Conservation (phyloP, 2,113 vertebrate species). For the Amia ocellicauda region DNA sequence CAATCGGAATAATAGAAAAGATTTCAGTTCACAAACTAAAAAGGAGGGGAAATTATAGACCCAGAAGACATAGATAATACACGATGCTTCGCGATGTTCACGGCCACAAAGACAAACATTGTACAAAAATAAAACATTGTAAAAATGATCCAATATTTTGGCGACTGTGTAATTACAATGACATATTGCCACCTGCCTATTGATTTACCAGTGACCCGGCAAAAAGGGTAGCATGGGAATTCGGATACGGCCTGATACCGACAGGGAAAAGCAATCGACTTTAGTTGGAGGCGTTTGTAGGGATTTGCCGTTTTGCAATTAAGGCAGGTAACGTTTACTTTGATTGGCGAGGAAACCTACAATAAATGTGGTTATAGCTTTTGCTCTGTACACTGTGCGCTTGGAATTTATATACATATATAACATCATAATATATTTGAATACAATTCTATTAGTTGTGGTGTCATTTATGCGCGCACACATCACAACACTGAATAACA, state of each 20-base stretch:
- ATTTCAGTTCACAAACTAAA: slow-evolving; percentile 68
- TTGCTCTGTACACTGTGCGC: too few relatives aligned
- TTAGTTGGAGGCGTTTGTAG: slow-evolving; percentile 31
- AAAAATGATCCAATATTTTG: slow-evolving; percentile 1
- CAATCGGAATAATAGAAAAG: slow-evolving; percentile 68
- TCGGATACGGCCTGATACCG: slow-evolving; percentile 71
- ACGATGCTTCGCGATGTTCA: not conserved
- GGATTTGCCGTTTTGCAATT: not conserved
- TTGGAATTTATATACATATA: too few relatives aligned
- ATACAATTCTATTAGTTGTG: too few relatives aligned
- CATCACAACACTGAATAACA: too few relatives aligned
- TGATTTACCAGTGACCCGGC: slow-evolving; percentile 97
- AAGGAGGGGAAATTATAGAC: slow-evolving; percentile 75
- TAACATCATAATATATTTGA: too few relatives aligned
- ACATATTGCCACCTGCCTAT: slow-evolving; percentile 91
- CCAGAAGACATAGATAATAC: slow-evolving; percentile 59
- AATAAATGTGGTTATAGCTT: slow-evolving; percentile 21
- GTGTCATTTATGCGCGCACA: too few relatives aligned
- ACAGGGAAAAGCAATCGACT: slow-evolving; percentile 71
- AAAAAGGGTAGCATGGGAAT: slow-evolving; percentile 99
- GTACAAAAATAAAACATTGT: not conserved
- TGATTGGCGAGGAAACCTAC: too few relatives aligned
- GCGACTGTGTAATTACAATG: slow-evolving; percentile 84
- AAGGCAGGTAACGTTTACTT: too few relatives aligned
- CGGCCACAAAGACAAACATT: not conserved